These are phyloP conservation scores for Epinotia ramella DNA, from an alignment of 2,888 invertebrate genomes.

Conservation along the genomic window DNA sequence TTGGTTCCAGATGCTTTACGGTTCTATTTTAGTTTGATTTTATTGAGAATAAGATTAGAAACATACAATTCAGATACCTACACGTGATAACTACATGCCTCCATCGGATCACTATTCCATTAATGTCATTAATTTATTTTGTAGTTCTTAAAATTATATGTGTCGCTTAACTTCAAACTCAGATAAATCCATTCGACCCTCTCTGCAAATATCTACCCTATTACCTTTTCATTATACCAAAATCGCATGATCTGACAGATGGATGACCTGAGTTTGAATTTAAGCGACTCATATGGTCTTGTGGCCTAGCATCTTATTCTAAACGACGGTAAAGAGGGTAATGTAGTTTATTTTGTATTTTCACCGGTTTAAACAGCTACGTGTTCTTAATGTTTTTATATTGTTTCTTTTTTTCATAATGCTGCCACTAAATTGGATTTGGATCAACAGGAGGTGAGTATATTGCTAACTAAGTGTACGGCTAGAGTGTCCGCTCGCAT, in stretches of 20 bases:
- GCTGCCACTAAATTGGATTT: conserved; percentile 23
- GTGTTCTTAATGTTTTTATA: not conserved
- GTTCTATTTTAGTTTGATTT: not conserved
- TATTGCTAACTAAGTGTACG: not conserved
- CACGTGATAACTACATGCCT: not conserved
- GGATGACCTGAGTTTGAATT: no score
- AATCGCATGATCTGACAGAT: no score
- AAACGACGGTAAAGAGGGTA: not conserved
- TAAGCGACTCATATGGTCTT: no score
- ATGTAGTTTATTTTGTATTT: not conserved
- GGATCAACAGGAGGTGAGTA: conserved; percentile 66
- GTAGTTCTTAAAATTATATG: no score
- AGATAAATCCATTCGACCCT: no score
- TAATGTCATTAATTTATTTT: not conserved
- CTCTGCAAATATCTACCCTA: no score
- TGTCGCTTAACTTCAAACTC: no score
- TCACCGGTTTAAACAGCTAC: not conserved
- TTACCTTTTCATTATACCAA: no score
- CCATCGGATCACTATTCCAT: not conserved
- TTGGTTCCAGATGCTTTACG: conserved; percentile 48
- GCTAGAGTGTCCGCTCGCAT: no score
- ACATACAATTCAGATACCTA: not conserved
- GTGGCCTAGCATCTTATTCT: not conserved
- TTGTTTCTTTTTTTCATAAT: conserved; percentile 59
- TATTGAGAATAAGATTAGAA: not conserved